Evolutionary conservation across 2,113 vertebrate genomes (phyloP).

Genomic region (Mystacornis crossleyi): DNA sequence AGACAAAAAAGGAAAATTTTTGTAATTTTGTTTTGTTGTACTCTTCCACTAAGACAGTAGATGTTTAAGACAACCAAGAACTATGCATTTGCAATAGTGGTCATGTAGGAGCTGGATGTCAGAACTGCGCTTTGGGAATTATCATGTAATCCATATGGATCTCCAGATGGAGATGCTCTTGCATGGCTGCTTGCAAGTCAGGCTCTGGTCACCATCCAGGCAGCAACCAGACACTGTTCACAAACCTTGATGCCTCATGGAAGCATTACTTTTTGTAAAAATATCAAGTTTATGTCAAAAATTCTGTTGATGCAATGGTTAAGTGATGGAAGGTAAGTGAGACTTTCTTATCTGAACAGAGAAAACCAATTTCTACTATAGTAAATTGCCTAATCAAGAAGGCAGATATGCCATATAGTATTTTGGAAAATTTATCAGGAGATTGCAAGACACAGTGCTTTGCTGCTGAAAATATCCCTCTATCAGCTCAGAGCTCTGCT

Average conservation of each 20-base stretch:
- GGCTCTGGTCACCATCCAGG: neutral
- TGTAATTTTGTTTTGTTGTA: neutral
- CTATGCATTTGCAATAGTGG: neutral
- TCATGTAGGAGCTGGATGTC: neutral
- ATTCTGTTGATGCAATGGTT: neutral
- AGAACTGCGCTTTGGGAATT: neutral
- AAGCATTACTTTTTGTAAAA: neutral
- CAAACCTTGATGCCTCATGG: neutral
- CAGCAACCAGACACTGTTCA: neutral
- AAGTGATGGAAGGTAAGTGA: neutral
- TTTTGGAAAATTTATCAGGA: neutral
- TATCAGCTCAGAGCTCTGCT: neutral
- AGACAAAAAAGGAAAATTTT: neutral
- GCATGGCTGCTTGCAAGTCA: neutral
- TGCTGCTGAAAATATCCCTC: neutral
- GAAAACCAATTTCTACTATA: neutral
- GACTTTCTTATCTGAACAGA: neutral
- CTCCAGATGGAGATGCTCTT: neutral
- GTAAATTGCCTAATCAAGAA: neutral
- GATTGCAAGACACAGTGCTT: neutral
- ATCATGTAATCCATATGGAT: neutral
- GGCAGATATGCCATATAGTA: neutral
- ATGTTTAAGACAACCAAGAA: neutral
- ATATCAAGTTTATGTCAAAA: neutral
- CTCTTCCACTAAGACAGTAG: neutral